Evolutionary conservation across 1,140 invertebrate species (phyloP), one percentile per base, ranked within the genome.

Genomic region (Apis cerana): DNA sequence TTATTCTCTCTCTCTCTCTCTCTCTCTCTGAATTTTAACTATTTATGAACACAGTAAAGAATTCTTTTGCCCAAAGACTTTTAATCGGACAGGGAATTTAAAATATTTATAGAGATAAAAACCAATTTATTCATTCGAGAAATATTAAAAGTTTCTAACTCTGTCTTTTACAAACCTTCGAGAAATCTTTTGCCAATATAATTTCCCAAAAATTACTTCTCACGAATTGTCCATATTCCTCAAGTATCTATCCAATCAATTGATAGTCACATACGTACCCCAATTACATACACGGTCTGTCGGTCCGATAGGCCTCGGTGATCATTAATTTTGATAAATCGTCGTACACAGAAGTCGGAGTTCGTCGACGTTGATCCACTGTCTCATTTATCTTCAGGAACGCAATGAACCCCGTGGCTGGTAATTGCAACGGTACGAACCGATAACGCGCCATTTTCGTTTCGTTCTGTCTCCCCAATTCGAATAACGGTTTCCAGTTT

Each of bases 361-460:
- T 78, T 82, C 75, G 81, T 82, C 75, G 75, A 82, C 81, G 75
- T 77, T 77, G 75, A 82, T 77, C 81, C 81, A 82, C 81, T 82
- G 81, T 82, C 81, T 82, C 81, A 77, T 82, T 78, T 71, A 77
- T 82, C 81, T 82, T 82, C 75, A 62, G 75, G 75, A 50, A 50
- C 67, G 75, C 81, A 75, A 82, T 76, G 75, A 69, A 82, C 81
- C 75, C 75, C 75, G 33, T 33, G 80, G 58, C 50, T 78, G 75
- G 75, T 82, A 82, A 82, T 82, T 82, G 75, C 75, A 70, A 70
- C 56, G 81, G 27, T 50, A 77, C 75, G 11, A 54, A 27, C 33
- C 75, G 75, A 82, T 82, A 78, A 27, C 68, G 52, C 67, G 74
- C 65, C 75, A 82, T 82, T 77, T 78, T 82, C 81, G 75, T 82